Base-by-base conservation (phyloP, 2,797 vertebrate species). In the Xenops minutus region DNA sequence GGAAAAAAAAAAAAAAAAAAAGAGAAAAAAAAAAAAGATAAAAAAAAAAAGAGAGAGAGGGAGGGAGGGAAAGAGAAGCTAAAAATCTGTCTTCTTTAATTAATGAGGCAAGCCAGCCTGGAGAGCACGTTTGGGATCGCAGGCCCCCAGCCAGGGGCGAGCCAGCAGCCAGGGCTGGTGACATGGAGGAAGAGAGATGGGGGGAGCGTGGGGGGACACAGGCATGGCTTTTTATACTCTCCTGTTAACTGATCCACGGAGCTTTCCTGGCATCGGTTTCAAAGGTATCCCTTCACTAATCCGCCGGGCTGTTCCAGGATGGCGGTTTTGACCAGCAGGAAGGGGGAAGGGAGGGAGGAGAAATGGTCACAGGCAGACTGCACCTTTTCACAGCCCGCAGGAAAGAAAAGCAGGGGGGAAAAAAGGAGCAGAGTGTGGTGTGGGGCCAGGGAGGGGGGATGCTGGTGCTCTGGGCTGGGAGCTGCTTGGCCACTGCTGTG, bases 201-300 rank as follows among this genome's bases (percentile, higher is more conserved):
- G 93, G 94, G 95, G 93, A 88, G 92, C 9, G 16, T 68, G 85
- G 91, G 91, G 94, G 83, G 88, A 95, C 82, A 93, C 87, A 95
- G 94, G 94, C 94, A 89, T 8, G 37, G 96, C 93, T 96, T 96
- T 97, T 97, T 96, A 91, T 96, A 87, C 89, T 82, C 93, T 85
- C 74, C 96, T 97, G 96, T 96, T 96, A 97, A 96, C 93, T 94
- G 96, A 97, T 97, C 95, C 96, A 96, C 93, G 51, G 92, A 94
- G 96, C 93, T 95, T 96, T 97, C 91, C 96, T 97, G 96, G 96
- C 96, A 94, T 97, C 93, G 24, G 91, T 96, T 97, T 96, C 96
- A 96, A 96, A 97, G 96, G 96, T 97, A 95, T 97, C 96, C 96
- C 94, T 96, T 96, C 85, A 89, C 92, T 96, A 97, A 96, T 96